Evolutionary conservation across 2,888 invertebrate genomes (phyloP).

Genomic region (Empis livida): DNA sequence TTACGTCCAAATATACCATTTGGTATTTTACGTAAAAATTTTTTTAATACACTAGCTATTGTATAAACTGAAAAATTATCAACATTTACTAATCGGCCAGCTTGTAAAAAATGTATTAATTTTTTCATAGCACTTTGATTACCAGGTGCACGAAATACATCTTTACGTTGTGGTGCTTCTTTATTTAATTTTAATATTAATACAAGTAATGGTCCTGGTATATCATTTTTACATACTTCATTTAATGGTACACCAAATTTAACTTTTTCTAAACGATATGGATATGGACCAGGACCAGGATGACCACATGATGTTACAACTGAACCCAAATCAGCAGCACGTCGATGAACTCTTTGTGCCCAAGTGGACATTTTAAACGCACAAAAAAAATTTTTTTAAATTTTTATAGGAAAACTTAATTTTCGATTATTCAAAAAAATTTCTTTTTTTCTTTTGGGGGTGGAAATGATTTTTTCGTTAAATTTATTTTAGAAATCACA

Average conservation of each 20-base stretch:
- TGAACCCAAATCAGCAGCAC: constrained; percentile 80
- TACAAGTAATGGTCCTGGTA: constrained; percentile 84
- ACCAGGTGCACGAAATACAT: constrained; percentile 90
- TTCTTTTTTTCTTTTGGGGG: too few relatives aligned
- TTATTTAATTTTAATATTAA: constrained; percentile 87
- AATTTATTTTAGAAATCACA: too few relatives aligned
- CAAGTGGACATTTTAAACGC: constrained; percentile 62
- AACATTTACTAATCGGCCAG: constrained; percentile 79
- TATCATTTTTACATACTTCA: constrained; percentile 90
- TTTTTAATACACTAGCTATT: constrained; percentile 95
- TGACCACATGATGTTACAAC: constrained; percentile 87
- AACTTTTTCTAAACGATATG: constrained; percentile 77
- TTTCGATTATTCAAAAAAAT: too few relatives aligned
- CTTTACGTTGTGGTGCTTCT: constrained; percentile 84
- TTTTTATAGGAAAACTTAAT: too few relatives aligned
- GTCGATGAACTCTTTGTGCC: constrained; percentile 83
- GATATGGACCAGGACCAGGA: constrained; percentile 60
- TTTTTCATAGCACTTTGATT: constrained; percentile 93
- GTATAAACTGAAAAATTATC: constrained; percentile 95
- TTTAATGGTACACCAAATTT: constrained; percentile 87
- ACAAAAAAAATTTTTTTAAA: too few relatives aligned
- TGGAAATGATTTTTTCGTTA: too few relatives aligned
- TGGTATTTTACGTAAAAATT: constrained; percentile 91
- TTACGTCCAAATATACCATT: constrained; percentile 91
- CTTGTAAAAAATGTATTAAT: constrained; percentile 79